Evolutionary conservation across 1,140 invertebrate species (phyloP), one percentile per base, ranked within the genome.

Genomic region (Ceratina japonica): DNA sequence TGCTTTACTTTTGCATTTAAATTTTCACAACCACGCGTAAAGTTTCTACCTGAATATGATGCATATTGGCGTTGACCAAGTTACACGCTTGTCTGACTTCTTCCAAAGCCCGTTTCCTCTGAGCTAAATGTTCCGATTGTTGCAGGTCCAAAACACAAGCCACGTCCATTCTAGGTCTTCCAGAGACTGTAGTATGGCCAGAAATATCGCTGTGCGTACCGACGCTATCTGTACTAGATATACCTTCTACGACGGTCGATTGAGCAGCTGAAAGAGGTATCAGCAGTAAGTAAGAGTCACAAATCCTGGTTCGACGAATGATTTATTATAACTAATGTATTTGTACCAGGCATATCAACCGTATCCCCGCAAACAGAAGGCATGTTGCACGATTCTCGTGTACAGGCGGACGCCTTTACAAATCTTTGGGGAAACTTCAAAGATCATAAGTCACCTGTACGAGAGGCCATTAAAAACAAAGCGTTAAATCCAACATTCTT

Each of bases 131-230:
- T 82, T 95, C 94, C 20, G 94, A 91, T 89, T 96, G 95, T 86
- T 95, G 94, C 37, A 97, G 92, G 92, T 98, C 97, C 83, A 98
- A 94, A 66, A 99, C 96, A 94, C 97, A 97, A 73, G 96, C 97
- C 63, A 98, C 97, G 91, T 98, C 97, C 96, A 98, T 98, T 81
- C 94, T 94, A 58, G 95, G 94, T 82, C 94, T 93, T 27, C 93
- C 92, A 20, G 93, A 89, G 82, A 95, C 93, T 2, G 94, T 93
- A 12, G 95, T 95, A 64, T 95, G 93, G 65, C 94, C 94, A 5
- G 96, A 96, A 65, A 95, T 93, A 92, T 96, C 96, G 75, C 94
- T 95, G 63, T 94, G 93, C 49, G 95, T 96, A 69, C 95, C 95
- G 83, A 96, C 90, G 91, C 95, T 96, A 81, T 96, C 96, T 75